phyloP scores from a whole-genome alignment of 2,797 vertebrate species.

The Pagetopsis macropterus region DNA sequence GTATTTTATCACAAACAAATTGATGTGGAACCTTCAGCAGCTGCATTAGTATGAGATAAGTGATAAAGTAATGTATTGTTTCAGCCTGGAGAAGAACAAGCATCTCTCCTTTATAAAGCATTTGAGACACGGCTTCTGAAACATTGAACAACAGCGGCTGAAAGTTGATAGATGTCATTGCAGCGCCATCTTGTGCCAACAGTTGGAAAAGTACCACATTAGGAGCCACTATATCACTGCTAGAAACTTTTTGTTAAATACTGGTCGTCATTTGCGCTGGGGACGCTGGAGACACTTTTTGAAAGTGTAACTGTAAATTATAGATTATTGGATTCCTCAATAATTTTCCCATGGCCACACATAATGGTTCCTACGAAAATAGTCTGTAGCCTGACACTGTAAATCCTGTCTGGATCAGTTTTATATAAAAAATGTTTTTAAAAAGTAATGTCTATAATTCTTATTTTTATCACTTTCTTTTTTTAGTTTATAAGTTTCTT shows the following conservation, averaged over 20 bases:
- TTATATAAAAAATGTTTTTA: no score
- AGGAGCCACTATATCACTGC: not conserved
- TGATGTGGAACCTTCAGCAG: not conserved
- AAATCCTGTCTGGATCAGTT: no score
- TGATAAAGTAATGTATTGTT: not conserved
- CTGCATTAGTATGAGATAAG: not conserved
- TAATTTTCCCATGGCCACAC: no score
- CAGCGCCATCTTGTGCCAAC: conserved; percentile 32
- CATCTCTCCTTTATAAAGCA: not conserved
- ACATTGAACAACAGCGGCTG: not conserved
- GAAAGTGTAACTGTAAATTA: no score
- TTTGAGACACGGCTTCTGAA: not conserved
- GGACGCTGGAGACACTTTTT: no score
- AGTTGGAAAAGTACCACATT: not conserved
- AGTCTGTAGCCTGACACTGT: no score
- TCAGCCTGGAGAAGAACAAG: not conserved
- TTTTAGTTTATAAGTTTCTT: no score
- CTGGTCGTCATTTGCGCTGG: not conserved
- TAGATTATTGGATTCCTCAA: no score
- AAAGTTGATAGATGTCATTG: not conserved
- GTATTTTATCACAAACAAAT: not conserved
- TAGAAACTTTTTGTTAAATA: not conserved
- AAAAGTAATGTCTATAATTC: no score
- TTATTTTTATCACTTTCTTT: no score
- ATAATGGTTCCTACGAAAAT: no score